Evolutionary conservation across 2,113 vertebrate genomes (phyloP), one percentile per base, ranked within the genome.

Genomic region (Muscicapa adusta): DNA sequence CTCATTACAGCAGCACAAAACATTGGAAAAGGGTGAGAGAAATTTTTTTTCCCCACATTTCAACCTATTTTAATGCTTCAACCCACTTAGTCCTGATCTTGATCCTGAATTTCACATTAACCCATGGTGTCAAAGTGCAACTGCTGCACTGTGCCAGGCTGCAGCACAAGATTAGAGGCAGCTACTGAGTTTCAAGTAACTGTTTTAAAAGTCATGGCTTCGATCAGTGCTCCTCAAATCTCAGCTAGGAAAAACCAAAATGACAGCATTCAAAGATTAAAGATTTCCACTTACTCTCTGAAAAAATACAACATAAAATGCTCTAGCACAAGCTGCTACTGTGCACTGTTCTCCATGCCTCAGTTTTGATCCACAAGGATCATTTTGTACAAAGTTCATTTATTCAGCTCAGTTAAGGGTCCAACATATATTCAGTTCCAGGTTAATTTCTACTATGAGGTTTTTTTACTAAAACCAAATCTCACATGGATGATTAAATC

Each of bases 121-220:
- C 19, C 38, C 53, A 45, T 5, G 0, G 0, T 17, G 36, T 29
- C 71, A 53, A 83, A 72, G 51, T 6, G 6, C 4, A 3, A 7
- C 8, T 53, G 16, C 2, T 60, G 26, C 19, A 7, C 14, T 78
- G 72, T 58, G 50, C 40, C 26, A n/a, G 2, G 1, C 31, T 50
- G 36, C 58, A 54, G 50, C 4, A 2, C 50, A 54, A 77, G n/a
- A 61, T 45, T 16, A 68, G 24, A 56, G 12, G 18, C 50, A 91
- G 67, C 28, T 15, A 66, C 14, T 1, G 20, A 90, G 31, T 56
- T 90, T 88, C 75, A 58, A 70, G 20, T 4, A 3, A 57, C 18
- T 60, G 31, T 56, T 81, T 72, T 33, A 78, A 18, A 88, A 92
- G 70, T 57, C 76, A 15, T 16, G 3, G 45, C 45, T 92, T 84